These are phyloP conservation scores for Mythimna impura DNA, from an alignment of 2,888 invertebrate genomes.

Conservation along the genomic window DNA sequence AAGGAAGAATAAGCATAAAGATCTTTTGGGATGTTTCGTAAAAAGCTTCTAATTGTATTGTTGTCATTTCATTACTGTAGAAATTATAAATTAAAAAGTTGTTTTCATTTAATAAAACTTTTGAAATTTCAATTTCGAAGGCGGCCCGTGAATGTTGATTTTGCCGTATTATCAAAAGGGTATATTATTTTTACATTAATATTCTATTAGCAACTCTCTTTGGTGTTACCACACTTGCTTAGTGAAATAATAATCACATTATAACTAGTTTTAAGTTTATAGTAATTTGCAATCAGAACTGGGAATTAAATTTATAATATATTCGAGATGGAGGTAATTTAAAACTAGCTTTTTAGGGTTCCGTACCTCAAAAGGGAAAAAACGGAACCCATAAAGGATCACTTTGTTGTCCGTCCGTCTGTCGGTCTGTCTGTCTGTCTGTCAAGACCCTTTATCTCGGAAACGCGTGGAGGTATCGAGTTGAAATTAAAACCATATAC, in stretches of 20 bases:
- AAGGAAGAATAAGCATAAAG: not conserved
- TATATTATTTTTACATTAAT: slow-evolving; percentile 26
- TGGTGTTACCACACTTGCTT: not conserved
- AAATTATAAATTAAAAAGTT: not conserved
- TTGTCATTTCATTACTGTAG: slow-evolving; percentile 3
- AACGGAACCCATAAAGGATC: too few relatives aligned
- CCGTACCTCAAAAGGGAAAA: too few relatives aligned
- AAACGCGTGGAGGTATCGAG: too few relatives aligned
- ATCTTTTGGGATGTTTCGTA: not conserved
- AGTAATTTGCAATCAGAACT: not conserved
- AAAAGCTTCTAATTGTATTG: not conserved
- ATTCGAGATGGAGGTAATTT: not conserved
- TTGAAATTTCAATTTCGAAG: slow-evolving; percentile 15
- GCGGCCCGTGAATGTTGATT: slow-evolving; percentile 16
- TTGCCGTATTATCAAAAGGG: slow-evolving; percentile 15
- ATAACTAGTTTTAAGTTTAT: not conserved
- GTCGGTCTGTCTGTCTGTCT: too few relatives aligned
- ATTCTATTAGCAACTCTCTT: not conserved
- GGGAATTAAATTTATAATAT: not conserved
- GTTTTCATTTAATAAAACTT: slow-evolving; percentile 25
- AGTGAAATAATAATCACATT: not conserved
- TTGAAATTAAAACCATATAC: too few relatives aligned
- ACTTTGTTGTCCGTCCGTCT: too few relatives aligned
- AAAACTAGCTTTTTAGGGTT: not conserved
- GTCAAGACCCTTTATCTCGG: too few relatives aligned